Evolutionary conservation across 2,113 vertebrate genomes (phyloP), one percentile per base, ranked within the genome.

Genomic region (Oplegnathus fasciatus): DNA sequence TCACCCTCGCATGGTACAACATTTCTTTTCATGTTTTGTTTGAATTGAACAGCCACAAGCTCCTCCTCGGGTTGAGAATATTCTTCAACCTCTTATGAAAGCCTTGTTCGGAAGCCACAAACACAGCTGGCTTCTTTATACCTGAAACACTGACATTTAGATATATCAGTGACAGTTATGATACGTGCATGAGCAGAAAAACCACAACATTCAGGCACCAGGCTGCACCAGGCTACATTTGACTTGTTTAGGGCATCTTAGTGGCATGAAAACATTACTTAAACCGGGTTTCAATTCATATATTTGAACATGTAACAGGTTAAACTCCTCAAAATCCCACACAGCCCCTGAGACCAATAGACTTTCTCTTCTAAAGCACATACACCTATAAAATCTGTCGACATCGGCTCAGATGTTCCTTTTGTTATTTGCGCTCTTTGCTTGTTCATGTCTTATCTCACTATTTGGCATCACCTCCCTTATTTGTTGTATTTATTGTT

Each of bases 401-500:
- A 52, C 4, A 54, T 32, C 37, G 22, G 71, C 55, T 60, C 20
- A 37, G 20, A 54, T n/a, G 24, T 24, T 2, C 5, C 40, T 44
- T 44, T 44, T 24, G 9, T 5, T 13, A 6, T 22, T 10, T 40
- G 30, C 14, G 15, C 5, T 40, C 13, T 17, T 40, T 13, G 32
- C 20, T 30, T 37, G 60, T 15, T 37, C 52, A 20, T 3, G 15
- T 67, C 79, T 24, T 32, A 34, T 62, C 30, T 61, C 48, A 18
- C 65, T 54, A 3, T 40, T 32, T 67, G 77, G 82, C 76, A 61
- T 55, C 58, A 0, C 22, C 55, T 9, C 55, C 30, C 15, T 5
- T 5, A 42, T 64, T 60, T 72, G 52, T 26, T 28, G 80, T 65
- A 75, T 83, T 78, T 66, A 78, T 68, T 78, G 80, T 68, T 82